Evolutionary conservation across 2,888 invertebrate genomes (phyloP).

Genomic region (Rhamnusium bicolor): DNA sequence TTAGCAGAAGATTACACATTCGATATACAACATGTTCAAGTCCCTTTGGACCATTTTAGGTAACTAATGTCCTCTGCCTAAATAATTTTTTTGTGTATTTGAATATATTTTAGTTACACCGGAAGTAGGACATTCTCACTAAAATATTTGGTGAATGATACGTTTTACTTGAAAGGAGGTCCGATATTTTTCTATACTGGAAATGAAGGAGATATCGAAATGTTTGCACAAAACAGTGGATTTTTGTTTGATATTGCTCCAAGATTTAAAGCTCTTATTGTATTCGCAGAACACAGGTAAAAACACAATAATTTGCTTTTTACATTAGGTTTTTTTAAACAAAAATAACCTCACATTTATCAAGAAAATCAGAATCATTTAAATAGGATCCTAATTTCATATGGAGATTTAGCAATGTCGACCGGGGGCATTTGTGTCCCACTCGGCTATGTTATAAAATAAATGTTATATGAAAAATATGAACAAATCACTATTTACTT

Average conservation of each 20-base stretch:
- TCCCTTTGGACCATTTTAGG: slow-evolving; percentile 90
- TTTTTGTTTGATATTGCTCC: slow-evolving; percentile 94
- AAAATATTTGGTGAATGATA: slow-evolving; percentile 87
- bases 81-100: background rate
- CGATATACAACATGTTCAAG: slow-evolving; percentile 72
- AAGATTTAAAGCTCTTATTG: slow-evolving; percentile 83
- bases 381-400: no score
- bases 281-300: slow-evolving; percentile 94
- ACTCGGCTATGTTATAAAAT: no score
- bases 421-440: no score
- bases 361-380: no score
- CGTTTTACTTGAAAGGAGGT: slow-evolving; percentile 79
- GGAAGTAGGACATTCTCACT: slow-evolving; percentile 82
- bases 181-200: slow-evolving; percentile 97
- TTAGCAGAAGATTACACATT: slow-evolving; percentile 38
- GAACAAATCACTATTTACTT: no score
- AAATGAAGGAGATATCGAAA: slow-evolving; percentile 94
- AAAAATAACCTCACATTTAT: no score
- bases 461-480: no score
- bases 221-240: slow-evolving; percentile 93
- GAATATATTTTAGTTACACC: slow-evolving; percentile 74
- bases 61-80: slow-evolving; percentile 44
- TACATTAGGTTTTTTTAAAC: no score
- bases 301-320: background rate
- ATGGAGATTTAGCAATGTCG: no score